Base-by-base conservation (phyloP, 1,140 invertebrate genomes). In the Dinothrombium tinctorium region DNA sequence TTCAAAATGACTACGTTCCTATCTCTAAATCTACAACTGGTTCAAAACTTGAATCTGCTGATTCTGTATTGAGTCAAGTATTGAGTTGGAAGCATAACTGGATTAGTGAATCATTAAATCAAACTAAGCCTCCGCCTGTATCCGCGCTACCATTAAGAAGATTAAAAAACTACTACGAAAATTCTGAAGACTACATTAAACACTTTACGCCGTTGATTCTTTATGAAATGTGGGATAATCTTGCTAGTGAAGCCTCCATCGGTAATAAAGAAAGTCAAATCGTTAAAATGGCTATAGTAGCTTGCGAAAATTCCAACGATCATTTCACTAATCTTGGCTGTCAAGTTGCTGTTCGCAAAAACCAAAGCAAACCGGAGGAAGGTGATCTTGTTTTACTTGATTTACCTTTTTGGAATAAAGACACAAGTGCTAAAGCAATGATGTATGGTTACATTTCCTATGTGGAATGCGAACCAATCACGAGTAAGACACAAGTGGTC, bases 211-310 rank as follows among this genome's bases (percentile, higher is more conserved):
- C 42, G 20, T 17, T 37, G 17, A 21, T 43, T 7, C n/a, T 37
- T 11, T 29, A 28, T 29, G 42, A 43, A 31, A 39, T 43, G n/a
- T 43, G 42, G 42, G 22, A 23, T 14, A 24, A 43, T 12, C n/a
- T 43, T 5, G 20, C 28, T 11, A 17, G 38, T 17, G 19, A n/a
- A n/a, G n/a, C n/a, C n/a, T n/a, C 15, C 11, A 19, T 12, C 28
- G 26, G 23, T n/a, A 31, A 4, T 24, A 19, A 29, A 7, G 17
- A 22, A 28, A 4, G 3, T 28, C 29, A n/a, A 7, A 15, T 9
- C 11, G 24, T 22, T 20, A 12, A 12, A n/a, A 26, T 38, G 17
- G 5, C 29, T 2, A 14, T n/a, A 5, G 1, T 31, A 19, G 6
- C 15, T 9, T 19, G 20, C 9, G 21, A 25, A 17, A 20, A 37